phyloP scores from a whole-genome alignment of 2,888 invertebrate species.

The Heteropelma amictum region DNA sequence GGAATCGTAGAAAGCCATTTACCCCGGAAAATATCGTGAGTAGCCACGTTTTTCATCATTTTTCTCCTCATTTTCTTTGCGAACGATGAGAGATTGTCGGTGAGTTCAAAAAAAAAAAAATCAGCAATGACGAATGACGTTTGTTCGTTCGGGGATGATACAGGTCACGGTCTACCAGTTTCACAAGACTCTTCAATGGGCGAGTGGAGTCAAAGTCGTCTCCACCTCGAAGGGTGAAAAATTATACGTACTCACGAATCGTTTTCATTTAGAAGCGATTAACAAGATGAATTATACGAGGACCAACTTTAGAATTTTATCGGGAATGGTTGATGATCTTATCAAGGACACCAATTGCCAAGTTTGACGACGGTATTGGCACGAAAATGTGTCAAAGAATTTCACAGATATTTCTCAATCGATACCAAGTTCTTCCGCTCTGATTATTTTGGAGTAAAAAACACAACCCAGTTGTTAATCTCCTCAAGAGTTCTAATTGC shows the following conservation, averaged over 20 bases:
- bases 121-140: background rate
- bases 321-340: conserved; percentile 80
- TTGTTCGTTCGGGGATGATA: background rate
- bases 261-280: conserved; percentile 84
- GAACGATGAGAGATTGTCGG: background rate
- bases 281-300: conserved; percentile 80
- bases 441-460: no score
- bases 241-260: conserved; percentile 83
- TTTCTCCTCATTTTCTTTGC: background rate
- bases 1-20: conserved; percentile 67
- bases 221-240: conserved; percentile 81
- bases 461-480: no score
- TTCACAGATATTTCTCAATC: no score
- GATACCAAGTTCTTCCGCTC: no score
- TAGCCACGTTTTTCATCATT: background rate
- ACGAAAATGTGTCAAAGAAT: no score
- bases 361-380: no score
- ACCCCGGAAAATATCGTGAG: conserved; percentile 52
- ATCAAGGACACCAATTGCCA: conserved; percentile 78
- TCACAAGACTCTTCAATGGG: conserved; percentile 83
- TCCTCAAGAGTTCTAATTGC: no score
- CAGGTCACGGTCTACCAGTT: conserved; percentile 78
- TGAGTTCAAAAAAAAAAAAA: background rate
- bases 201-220: conserved; percentile 85
- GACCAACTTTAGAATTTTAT: conserved; percentile 84